A percentile compares a stretch with the other conserved stretches of the same genome.
phyloP scores from a whole-genome alignment of 2,888 invertebrate species.

The Scelioninae gen. 1 region DNA sequence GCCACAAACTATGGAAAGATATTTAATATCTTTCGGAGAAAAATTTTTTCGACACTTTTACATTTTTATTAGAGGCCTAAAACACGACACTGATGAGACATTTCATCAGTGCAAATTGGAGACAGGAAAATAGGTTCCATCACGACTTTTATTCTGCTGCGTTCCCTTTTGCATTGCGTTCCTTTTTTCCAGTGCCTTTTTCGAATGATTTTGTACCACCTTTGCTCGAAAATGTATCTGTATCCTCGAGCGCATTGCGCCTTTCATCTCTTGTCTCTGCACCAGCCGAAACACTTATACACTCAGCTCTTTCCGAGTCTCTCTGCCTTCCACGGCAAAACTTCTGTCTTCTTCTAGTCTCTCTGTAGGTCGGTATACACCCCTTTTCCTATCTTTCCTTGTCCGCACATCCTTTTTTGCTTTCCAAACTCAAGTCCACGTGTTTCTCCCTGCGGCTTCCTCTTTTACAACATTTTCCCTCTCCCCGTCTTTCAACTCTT shows the following conservation, averaged over 20 bases:
- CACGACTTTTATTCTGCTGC: slow-evolving; percentile 57
- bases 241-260: slow-evolving; percentile 81
- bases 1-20: neutral
- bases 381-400: slow-evolving; percentile 70
- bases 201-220: slow-evolving; percentile 70
- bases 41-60: slow-evolving; percentile 7
- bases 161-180: slow-evolving; percentile 59
- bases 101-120: slow-evolving; percentile 65
- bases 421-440: slow-evolving; percentile 57
- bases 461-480: slow-evolving; percentile 39
- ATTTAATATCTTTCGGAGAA: no score
- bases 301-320: slow-evolving; percentile 75
- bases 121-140: slow-evolving; percentile 61
- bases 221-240: slow-evolving; percentile 79
- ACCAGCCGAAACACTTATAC: slow-evolving; percentile 82
- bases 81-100: slow-evolving; percentile 48
- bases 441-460: slow-evolving; percentile 48
- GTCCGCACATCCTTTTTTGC: slow-evolving; percentile 69
- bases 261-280: slow-evolving; percentile 82
- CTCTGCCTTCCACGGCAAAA: slow-evolving; percentile 62
- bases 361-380: slow-evolving; percentile 60
- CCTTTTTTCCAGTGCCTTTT: slow-evolving; percentile 59
- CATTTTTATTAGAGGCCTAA: slow-evolving; percentile 55
- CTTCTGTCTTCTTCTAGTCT: slow-evolving; percentile 68
- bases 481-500: no score